Evolutionary conservation across 2,113 vertebrate species (phyloP).

Genomic region (Mugil cephalus): DNA sequence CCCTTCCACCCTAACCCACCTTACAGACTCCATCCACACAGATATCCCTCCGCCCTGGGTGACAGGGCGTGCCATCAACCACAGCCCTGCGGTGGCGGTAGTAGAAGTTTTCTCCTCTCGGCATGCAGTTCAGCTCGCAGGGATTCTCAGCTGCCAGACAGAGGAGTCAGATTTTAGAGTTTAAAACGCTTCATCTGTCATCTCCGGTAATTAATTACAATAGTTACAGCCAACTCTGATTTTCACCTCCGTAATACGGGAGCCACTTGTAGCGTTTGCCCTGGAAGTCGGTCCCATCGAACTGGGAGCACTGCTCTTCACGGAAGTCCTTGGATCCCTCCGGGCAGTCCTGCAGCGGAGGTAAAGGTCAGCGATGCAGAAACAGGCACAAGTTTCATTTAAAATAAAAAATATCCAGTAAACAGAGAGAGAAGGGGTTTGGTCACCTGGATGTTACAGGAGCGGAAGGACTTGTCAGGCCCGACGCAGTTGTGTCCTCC

Average conservation of each 20-base stretch:
- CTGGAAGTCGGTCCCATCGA: constrained; percentile 90
- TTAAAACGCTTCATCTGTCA: not conserved
- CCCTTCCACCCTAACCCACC: constrained; percentile 71
- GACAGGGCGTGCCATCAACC: constrained; percentile 92
- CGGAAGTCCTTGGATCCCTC: constrained; percentile 90
- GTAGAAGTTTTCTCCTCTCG: constrained; percentile 95
- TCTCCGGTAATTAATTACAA: no score
- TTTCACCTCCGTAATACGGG: constrained; percentile 92
- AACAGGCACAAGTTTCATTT: not conserved
- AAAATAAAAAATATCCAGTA: not conserved
- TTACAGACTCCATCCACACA: constrained; percentile 93
- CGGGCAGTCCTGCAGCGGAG: constrained; percentile 87
- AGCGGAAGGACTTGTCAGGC: constrained; percentile 86
- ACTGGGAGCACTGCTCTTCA: constrained; percentile 93
- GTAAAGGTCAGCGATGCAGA: constrained; percentile 11
- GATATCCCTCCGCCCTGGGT: constrained; percentile 89
- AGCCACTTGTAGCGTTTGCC: constrained; percentile 93
- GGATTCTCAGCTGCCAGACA: constrained; percentile 88
- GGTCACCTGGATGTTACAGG: constrained; percentile 91
- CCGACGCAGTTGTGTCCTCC: constrained; percentile 90
- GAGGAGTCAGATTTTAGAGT: not conserved
- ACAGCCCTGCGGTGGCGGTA: constrained; percentile 90
- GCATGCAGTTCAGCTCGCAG: constrained; percentile 97
- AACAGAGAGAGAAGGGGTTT: not conserved
- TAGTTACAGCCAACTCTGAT: not conserved